phyloP scores from a whole-genome alignment of 2,888 invertebrate genomes.

The Eupithecia abbreviata region DNA sequence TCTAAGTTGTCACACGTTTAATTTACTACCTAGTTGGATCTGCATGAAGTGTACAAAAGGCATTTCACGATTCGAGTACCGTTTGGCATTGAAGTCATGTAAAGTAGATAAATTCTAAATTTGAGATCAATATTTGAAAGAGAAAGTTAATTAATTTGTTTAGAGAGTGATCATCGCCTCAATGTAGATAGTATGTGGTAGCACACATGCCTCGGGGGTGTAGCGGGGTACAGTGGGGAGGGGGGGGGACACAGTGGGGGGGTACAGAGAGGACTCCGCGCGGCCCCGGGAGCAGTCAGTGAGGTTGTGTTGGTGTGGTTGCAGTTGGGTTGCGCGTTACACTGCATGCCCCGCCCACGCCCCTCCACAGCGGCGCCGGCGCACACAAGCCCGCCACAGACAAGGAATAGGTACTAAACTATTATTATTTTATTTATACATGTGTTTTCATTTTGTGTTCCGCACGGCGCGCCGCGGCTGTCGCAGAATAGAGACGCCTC shows the following conservation, averaged over 20 bases:
- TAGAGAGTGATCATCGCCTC: slow-evolving; percentile 67
- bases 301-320: slow-evolving; percentile 86
- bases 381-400: slow-evolving; percentile 82
- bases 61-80: slow-evolving; percentile 69
- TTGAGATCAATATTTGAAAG: slow-evolving; percentile 48
- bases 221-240: slow-evolving; percentile 30
- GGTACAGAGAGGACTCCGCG: not conserved
- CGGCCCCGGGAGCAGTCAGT: slow-evolving; percentile 60
- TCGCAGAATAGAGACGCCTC: slow-evolving; percentile 75
- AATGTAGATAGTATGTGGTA: slow-evolving; percentile 78
- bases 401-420: slow-evolving; percentile 83
- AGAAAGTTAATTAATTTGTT: slow-evolving; percentile 75
- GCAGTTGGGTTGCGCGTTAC: slow-evolving; percentile 95
- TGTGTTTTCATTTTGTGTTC: slow-evolving; percentile 74
- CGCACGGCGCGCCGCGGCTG: slow-evolving; percentile 80
- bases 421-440: slow-evolving; percentile 68
- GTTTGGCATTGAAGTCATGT: slow-evolving; percentile 62
- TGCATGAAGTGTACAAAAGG: slow-evolving; percentile 74
- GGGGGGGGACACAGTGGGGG: slow-evolving; percentile 28
- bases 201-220: slow-evolving; percentile 54
- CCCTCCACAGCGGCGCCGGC: slow-evolving; percentile 81
- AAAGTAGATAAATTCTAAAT: slow-evolving; percentile 28
- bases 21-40: slow-evolving; percentile 59
- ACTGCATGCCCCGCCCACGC: slow-evolving; percentile 92
- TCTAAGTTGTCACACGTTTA: slow-evolving; percentile 68